Base-by-base conservation (phyloP, 1,140 invertebrate genomes). In the Lysiphlebus fabarum region DNA sequence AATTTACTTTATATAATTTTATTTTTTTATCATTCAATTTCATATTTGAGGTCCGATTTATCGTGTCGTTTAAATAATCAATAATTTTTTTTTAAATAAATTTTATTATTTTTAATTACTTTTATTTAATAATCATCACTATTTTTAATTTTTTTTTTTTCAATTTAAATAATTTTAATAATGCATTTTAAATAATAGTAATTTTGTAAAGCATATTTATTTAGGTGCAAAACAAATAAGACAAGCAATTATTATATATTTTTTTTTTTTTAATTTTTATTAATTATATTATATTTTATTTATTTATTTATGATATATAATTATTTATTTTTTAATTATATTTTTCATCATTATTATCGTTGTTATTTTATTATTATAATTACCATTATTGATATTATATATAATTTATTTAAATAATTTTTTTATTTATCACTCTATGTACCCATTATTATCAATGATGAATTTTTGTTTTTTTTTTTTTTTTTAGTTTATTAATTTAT, bases 341-440 rank as follows among this genome's bases (percentile, higher is more conserved):
- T 43, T 51, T 53, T 49, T 53, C 44, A 59, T 38, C 36, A 59
- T 59, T 59, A 59, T 59, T 59, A 59, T 59, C 57, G 57, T 59
- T 59, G 57, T 59, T 56, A 56, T 33, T 56, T 56, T 48, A 56
- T 50, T 14, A 59, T 67, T 65, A 65, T 64, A 62, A 61, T 65
- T 59, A 55, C 61, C 56, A 63, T 65, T 59, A 64, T 63, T 61
- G 64, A 65, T 68, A 65, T 67, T 64, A 64, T 53, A 58, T 62
- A 58, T 61, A 51, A 51, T 51, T 51, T 51, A 51, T 37, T 51
- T 51, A 38, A 53, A 48, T 53, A 38, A 33, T 58, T 57, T 40
- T 53, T 59, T 59, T 26, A n/a, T 50, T 40, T 54, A 61, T 56
- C 38, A 44, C 41, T 56, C 53, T 55, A 60, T 50, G 36, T 54